A percentile compares a stretch with the other conserved stretches of the same genome.
These are phyloP conservation scores for Daboia siamensis DNA, from an alignment of 2,113 vertebrate genomes.

Conservation along the genomic window DNA sequence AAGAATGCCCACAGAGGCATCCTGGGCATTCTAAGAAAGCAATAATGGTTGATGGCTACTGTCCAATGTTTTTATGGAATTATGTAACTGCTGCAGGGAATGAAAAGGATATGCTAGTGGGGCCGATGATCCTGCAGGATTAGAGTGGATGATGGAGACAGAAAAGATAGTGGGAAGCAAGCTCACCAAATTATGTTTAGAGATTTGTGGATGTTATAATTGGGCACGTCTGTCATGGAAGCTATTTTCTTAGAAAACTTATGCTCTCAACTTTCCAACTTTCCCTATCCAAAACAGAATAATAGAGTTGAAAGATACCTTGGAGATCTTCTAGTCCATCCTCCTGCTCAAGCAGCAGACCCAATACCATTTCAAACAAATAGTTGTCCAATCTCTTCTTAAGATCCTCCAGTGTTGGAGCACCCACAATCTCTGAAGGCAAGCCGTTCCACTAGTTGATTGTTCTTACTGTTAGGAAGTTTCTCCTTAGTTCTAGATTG, in stretches of 20 bases:
- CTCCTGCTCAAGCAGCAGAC: neutral
- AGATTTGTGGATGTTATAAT: neutral
- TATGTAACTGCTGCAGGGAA: neutral
- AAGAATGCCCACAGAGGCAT: neutral
- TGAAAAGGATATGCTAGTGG: neutral
- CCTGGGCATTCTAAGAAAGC: neutral
- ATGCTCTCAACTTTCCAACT: neutral
- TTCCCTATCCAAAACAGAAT: neutral
- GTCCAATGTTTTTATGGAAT: neutral
- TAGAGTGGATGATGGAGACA: neutral
- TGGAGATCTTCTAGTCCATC: too few relatives aligned
- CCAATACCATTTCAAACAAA: neutral
- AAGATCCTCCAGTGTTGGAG: neutral
- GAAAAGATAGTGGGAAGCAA: neutral
- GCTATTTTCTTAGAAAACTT: neutral
- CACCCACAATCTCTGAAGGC: neutral
- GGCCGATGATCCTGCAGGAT: neutral
- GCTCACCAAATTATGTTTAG: neutral
- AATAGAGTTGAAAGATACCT: neutral
- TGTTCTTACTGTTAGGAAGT: neutral
- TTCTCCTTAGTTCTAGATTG: neutral
- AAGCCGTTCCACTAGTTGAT: neutral
- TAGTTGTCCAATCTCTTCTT: neutral
- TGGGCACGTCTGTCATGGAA: neutral
- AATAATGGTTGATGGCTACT: neutral